Evolutionary conservation across 2,888 invertebrate genomes (phyloP), one percentile per base, ranked within the genome.

Genomic region (Idaea aversata): DNA sequence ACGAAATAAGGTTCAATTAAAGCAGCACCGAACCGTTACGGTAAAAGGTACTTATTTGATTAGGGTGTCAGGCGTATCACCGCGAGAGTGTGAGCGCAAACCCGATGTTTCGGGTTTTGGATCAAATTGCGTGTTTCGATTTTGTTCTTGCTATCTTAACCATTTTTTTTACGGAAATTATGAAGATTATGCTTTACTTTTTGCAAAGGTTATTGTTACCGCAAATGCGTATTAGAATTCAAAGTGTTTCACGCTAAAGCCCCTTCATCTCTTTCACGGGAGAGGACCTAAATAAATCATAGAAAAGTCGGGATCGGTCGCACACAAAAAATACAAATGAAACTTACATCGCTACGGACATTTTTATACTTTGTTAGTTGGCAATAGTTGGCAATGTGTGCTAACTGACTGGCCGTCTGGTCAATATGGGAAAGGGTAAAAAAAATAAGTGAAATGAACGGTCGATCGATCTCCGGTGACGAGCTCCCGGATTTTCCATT

Each of bases 21-120:
- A 67, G 64, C 15, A 72, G 72, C 36, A 5, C 25, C 64, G 70
- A 70, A 72, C 67, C 75, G 81, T 85, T 85, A 87, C 89, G 86
- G 91, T 90, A 90, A 91, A 91, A 91, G 92, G 92, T 92, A 92
- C 91, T 93, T 93, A 92, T 93, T 93, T 92, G 92, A 93, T 93
- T 93, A 92, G 92, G 92, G 92, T 92, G 92, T 91, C 92, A 91
- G 90, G 84, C 90, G 90, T 91, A 92, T 91, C 92, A 89, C 91
- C 90, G 89, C 87, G 88, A 88, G 88, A 86, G 91, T 91, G 89
- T 89, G 89, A 88, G 90, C 87, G 85, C 80, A 81, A 86, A 80
- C 85, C 85, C 90, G 87, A 87, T 91, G 91, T 91, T 91, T 91
- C 82, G 87, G 90, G 90, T 90, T 92, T 92, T 84, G 88, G 90